These are phyloP conservation scores for Austrofundulus limnaeus DNA, from an alignment of 2,113 vertebrate species.

Conservation along the genomic window DNA sequence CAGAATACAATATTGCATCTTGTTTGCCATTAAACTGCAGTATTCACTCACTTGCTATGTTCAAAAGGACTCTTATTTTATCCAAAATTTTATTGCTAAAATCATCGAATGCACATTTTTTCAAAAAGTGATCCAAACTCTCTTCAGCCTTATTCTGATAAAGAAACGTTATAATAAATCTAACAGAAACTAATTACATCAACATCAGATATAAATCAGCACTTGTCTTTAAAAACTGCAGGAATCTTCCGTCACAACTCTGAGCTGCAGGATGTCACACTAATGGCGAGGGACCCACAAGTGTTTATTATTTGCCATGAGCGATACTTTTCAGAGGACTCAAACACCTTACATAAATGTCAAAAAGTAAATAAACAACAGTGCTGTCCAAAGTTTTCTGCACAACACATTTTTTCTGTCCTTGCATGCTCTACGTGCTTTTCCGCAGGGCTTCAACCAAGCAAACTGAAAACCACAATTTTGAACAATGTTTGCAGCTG, in stretches of 20 bases:
- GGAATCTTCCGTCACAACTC: background rate
- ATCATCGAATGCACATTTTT: too few species aligned
- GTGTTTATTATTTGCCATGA: background rate
- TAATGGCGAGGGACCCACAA: background rate
- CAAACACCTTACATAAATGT: background rate
- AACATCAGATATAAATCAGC: background rate
- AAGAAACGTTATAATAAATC: background rate
- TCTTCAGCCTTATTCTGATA: background rate
- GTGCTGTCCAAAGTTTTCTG: conserved; percentile 1
- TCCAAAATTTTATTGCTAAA: background rate
- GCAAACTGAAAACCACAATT: background rate
- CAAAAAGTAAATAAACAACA: background rate
- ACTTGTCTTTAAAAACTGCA: background rate
- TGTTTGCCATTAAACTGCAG: background rate
- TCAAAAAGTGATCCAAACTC: too few species aligned
- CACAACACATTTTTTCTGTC: background rate
- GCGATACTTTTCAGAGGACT: background rate
- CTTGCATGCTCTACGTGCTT: background rate
- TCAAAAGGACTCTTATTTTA: background rate
- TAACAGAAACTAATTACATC: background rate
- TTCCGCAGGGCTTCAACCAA: background rate
- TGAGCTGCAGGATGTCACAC: background rate
- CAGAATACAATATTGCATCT: too few species aligned
- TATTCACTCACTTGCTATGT: background rate
- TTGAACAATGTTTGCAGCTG: background rate